Conservation (phyloP, 1,140 invertebrate genomes). For the Pogonomyrmex barbatus region DNA sequence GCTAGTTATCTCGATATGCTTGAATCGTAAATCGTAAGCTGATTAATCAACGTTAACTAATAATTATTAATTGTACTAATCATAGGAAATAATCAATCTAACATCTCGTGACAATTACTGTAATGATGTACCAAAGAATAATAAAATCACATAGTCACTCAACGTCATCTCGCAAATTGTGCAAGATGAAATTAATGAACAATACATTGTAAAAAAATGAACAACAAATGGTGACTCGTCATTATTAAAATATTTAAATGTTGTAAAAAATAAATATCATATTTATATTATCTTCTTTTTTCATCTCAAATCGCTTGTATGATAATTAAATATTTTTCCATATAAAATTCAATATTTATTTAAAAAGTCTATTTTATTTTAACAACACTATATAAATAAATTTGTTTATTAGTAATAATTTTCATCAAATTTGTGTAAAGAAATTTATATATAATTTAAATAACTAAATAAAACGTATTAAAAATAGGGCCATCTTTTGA, state of each 20-base stretch:
- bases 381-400: not conserved
- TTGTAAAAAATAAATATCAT: not conserved
- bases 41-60: slow-evolving; percentile 30
- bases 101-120: not conserved
- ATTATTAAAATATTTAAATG: not conserved
- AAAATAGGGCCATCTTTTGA: no score
- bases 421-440: not conserved
- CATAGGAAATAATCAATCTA: slow-evolving; percentile 18
- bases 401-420: not conserved
- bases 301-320: not conserved
- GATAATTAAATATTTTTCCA: not conserved
- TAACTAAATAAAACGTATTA: not conserved
- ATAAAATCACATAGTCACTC: not conserved
- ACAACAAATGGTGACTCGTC: not conserved
- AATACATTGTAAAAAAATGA: not conserved
- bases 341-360: not conserved
- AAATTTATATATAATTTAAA: not conserved
- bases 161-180: not conserved
- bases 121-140: not conserved
- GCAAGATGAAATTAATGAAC: not conserved
- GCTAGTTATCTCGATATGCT: not conserved
- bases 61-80: slow-evolving; percentile 37
- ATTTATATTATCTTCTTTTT: not conserved
- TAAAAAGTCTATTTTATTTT: not conserved
- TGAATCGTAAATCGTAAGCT: slow-evolving; percentile 15